These are phyloP conservation scores for Coleophora flavipennella DNA, from an alignment of 2,888 invertebrate species.

Conservation along the genomic window DNA sequence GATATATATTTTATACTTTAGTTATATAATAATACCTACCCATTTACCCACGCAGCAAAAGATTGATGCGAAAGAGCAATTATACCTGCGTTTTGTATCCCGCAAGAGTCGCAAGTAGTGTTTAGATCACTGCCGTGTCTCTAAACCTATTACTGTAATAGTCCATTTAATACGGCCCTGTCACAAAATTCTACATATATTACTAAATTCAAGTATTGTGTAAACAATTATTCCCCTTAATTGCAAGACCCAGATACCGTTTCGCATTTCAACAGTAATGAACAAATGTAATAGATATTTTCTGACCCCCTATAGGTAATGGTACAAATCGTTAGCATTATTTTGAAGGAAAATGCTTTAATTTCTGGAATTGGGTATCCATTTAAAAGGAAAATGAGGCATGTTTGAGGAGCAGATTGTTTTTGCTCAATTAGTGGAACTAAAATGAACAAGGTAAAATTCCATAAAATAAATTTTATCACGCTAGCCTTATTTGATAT, in stretches of 20 bases:
- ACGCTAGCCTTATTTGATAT: too few relatives aligned
- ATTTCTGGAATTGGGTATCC: neutral
- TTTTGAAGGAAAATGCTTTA: constrained; percentile 26
- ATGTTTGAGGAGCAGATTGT: constrained; percentile 3
- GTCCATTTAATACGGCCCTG: constrained; percentile 48
- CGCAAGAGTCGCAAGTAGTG: constrained; percentile 33
- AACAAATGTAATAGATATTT: constrained; percentile 68
- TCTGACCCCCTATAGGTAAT: constrained; percentile 52
- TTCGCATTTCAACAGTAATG: constrained; percentile 58
- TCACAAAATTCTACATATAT: constrained; percentile 53
- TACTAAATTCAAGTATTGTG: constrained; percentile 50
- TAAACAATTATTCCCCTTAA: constrained; percentile 64
- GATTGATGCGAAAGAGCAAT: constrained; percentile 3
- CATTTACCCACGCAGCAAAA: constrained; percentile 6
- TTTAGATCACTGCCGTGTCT: constrained; percentile 30
- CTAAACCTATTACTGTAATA: constrained; percentile 59
- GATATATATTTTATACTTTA: too few relatives aligned
- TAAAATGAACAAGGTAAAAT: too few relatives aligned
- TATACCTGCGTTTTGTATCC: constrained; percentile 4
- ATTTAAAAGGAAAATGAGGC: constrained; percentile 4
- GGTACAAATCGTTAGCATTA: constrained; percentile 39
- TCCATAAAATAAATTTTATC: too few relatives aligned
- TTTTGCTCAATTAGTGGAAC: neutral
- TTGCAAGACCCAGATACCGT: constrained; percentile 46
- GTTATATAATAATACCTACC: too few relatives aligned